These are phyloP conservation scores for Actinemys pallida DNA, from an alignment of 2,113 vertebrate species.

Conservation along the genomic window DNA sequence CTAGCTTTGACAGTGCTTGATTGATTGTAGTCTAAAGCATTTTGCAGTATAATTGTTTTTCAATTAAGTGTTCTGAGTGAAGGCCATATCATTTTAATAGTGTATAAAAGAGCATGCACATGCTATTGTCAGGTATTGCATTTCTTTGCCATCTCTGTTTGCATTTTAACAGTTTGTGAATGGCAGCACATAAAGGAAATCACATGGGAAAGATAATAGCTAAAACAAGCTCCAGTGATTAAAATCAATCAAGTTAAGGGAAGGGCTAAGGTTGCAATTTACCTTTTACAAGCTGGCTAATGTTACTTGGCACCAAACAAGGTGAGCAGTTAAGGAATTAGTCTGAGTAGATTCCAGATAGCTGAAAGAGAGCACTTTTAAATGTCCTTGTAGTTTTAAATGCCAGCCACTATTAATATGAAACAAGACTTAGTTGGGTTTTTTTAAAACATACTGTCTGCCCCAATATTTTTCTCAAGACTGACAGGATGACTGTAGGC, in stretches of 20 bases:
- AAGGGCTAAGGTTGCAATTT: conserved; percentile 39
- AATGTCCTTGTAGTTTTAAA: neutral
- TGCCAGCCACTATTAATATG: neutral
- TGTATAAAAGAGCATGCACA: neutral
- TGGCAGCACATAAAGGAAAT: conserved; percentile 7
- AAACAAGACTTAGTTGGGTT: neutral
- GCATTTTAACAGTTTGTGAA: conserved; percentile 36
- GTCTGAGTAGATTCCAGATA: neutral
- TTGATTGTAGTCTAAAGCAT: conserved; percentile 2
- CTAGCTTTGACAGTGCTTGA: conserved; percentile 19
- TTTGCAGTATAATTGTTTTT: conserved; percentile 38
- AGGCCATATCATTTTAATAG: neutral
- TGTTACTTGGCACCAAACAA: conserved; percentile 19
- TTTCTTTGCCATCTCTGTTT: neutral
- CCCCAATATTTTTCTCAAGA: neutral
- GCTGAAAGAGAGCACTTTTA: neutral
- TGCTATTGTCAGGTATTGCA: neutral
- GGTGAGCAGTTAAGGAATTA: neutral
- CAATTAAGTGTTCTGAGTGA: neutral
- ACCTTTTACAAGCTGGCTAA: conserved; percentile 52
- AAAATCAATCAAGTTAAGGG: conserved; percentile 58
- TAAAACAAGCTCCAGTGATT: conserved; percentile 51
- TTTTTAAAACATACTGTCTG: neutral
- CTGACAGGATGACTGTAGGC: neutral
- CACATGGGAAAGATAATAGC: conserved; percentile 30